A percentile compares a stretch with the other conserved stretches of the same genome.
Conservation (phyloP, 2,797 vertebrate genomes). For the Paedocypris micromegethes region DNA sequence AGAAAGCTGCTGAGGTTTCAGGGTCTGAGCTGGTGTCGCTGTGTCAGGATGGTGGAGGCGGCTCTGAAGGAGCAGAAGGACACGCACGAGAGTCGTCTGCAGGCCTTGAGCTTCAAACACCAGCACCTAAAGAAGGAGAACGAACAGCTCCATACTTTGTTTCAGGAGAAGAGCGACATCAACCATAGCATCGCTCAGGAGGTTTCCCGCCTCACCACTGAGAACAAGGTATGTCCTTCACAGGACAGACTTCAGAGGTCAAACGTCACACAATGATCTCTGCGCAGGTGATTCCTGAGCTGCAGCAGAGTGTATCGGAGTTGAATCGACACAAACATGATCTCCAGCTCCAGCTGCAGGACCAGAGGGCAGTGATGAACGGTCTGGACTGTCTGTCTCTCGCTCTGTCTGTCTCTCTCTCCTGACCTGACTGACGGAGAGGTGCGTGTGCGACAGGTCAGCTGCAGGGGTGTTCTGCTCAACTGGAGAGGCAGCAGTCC, state of each 20-base stretch:
- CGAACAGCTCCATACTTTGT: conserved; percentile 80
- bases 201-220: conserved; percentile 79
- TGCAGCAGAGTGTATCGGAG: conserved; percentile 84
- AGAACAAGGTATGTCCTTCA: conserved; percentile 77
- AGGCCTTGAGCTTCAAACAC: conserved; percentile 80
- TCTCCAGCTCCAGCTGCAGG: conserved; percentile 71
- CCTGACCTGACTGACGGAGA: background rate
- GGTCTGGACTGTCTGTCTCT: conserved; percentile 60
- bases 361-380: conserved; percentile 68
- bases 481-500: too few species aligned
- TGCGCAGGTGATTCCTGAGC: conserved; percentile 82
- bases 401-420: background rate
- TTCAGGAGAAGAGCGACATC: conserved; percentile 83
- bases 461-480: background rate
- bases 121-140: conserved; percentile 86
- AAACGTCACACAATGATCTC: background rate
- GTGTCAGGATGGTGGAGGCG: conserved; percentile 77
- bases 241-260: background rate
- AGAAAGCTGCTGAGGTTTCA: too few species aligned
- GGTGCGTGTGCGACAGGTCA: background rate
- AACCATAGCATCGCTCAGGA: conserved; percentile 83
- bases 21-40: background rate
- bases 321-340: conserved; percentile 85
- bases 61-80: conserved; percentile 85
- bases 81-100: conserved; percentile 77